Conservation (phyloP, 2,113 vertebrate genomes). For the Pomatostomus ruficeps region DNA sequence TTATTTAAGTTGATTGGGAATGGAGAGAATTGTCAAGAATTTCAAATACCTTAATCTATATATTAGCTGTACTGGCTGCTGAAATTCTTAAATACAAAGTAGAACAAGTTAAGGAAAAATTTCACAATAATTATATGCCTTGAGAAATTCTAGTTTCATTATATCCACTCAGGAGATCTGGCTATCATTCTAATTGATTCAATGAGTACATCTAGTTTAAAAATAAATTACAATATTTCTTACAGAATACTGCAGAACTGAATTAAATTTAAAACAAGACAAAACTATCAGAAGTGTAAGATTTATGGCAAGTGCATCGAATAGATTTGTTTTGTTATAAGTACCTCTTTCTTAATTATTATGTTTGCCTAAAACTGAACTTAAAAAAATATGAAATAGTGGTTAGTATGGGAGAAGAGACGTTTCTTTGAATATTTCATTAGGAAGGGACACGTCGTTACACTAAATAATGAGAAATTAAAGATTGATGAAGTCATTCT, state of each 20-base stretch:
- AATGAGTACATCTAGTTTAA: background rate
- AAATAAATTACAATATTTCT: background rate
- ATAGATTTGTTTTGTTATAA: background rate
- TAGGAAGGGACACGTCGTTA: background rate
- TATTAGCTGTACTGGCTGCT: background rate
- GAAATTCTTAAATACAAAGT: background rate
- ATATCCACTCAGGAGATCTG: background rate
- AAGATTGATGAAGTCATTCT: background rate
- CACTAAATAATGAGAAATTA: background rate
- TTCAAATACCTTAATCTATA: background rate
- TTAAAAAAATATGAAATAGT: background rate
- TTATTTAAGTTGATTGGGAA: background rate
- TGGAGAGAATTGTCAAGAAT: background rate
- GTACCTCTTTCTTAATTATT: background rate
- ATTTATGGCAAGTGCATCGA: background rate
- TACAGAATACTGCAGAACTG: background rate
- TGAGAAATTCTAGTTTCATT: background rate
- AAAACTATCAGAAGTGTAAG: background rate
- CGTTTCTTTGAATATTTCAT: background rate
- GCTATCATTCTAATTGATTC: background rate
- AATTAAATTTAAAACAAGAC: background rate
- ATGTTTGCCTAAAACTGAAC: background rate
- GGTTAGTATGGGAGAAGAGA: background rate
- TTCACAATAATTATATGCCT: background rate
- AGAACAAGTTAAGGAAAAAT: background rate